Evolutionary conservation across 2,888 invertebrate species (phyloP).

Genomic region (Leptinotarsa haldemani): DNA sequence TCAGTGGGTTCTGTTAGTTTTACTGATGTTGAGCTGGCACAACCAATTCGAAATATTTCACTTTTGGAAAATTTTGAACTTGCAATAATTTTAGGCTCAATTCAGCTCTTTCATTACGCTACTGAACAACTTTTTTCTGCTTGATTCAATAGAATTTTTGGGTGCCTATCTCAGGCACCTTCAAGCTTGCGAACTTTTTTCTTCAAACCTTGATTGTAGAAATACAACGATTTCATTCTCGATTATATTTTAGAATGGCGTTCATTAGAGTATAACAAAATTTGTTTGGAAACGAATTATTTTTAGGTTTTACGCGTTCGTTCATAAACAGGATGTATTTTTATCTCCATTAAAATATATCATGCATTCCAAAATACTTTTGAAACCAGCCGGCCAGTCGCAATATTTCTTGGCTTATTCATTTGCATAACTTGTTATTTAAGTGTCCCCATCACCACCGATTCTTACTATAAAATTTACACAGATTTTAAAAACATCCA

Average conservation of each 20-base stretch:
- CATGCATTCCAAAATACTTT: conserved; percentile 7
- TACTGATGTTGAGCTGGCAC: too few relatives aligned
- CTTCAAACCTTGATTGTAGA: neutral
- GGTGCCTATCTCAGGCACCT: too few relatives aligned
- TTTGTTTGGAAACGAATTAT: conserved; percentile 5
- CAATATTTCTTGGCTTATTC: neutral
- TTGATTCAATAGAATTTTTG: too few relatives aligned
- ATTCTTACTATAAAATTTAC: neutral
- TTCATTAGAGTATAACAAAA: neutral
- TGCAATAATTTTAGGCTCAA: too few relatives aligned
- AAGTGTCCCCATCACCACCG: neutral
- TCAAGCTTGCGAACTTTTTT: neutral
- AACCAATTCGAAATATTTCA: too few relatives aligned
- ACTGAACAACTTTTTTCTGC: too few relatives aligned
- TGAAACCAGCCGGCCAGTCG: neutral
- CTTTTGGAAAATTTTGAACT: too few relatives aligned
- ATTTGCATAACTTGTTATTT: conserved; percentile 8
- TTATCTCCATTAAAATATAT: conserved; percentile 4
- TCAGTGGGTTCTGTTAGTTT: too few relatives aligned
- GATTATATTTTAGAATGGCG: conserved; percentile 1
- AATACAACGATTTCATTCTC: neutral
- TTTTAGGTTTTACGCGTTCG: conserved; percentile 11
- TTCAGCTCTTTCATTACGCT: too few relatives aligned
- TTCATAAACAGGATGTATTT: conserved; percentile 9
- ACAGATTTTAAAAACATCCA: neutral